phyloP scores from a whole-genome alignment of 37 sponge, comb jelly and placozoan species.

The Halisarca cf. caerulea region DNA sequence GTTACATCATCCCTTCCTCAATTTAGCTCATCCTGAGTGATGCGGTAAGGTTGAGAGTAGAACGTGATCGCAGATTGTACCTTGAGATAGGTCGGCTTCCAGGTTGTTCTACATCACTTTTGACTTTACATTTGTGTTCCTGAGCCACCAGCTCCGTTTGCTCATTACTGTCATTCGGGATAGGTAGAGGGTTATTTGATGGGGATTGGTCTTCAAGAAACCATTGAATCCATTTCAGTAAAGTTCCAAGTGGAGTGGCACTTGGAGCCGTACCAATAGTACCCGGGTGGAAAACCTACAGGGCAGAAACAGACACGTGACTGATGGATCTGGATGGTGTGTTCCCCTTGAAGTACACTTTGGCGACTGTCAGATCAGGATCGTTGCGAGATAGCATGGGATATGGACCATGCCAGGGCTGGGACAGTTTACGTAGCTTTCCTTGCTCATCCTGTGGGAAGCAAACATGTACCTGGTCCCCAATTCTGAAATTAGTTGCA shows the following conservation, averaged over 20 bases:
- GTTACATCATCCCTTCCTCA: no score
- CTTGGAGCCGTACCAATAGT: conserved; percentile 44
- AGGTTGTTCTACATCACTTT: no score
- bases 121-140: no score
- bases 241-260: conserved; percentile 5
- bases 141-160: no score
- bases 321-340: conserved; percentile 46
- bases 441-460: conserved; percentile 51
- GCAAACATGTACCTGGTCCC: conserved; percentile 36
- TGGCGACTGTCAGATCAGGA: conserved; percentile 30
- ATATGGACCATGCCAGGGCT: conserved; percentile 53
- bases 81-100: no score
- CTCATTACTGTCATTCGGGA: no score
- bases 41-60: no score
- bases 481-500: neutral
- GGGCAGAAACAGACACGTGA: conserved; percentile 38
- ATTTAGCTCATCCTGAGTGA: no score
- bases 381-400: neutral
- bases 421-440: conserved; percentile 33
- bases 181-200: no score
- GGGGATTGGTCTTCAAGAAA: no score
- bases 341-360: conserved; percentile 39
- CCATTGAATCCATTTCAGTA: no score
- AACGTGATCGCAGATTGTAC: no score
- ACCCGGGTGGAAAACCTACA: conserved; percentile 31